Conservation (phyloP, 2,888 invertebrate species). For the Creontiades dilutus region DNA sequence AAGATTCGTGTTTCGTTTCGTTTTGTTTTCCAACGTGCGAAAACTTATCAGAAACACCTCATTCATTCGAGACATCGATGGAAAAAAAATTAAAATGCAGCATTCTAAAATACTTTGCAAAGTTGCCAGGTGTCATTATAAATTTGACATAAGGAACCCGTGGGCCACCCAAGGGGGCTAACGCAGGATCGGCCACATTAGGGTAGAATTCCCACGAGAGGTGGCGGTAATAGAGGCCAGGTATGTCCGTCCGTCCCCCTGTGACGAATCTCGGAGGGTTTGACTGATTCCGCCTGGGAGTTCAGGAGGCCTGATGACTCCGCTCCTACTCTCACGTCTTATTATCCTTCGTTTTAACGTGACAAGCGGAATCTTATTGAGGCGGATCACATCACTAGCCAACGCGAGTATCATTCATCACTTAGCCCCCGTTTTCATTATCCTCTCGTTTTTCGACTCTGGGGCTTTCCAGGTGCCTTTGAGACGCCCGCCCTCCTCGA, state of each 20-base stretch:
- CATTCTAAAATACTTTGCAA: not conserved
- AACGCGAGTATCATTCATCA: conserved; percentile 21
- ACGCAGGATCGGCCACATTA: not conserved
- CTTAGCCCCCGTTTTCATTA: conserved; percentile 6
- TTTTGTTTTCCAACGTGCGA: too few species aligned
- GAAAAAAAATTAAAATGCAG: too few species aligned
- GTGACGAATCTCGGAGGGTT: conserved; percentile 29
- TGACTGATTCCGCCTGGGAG: not conserved
- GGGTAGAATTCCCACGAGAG: conserved; percentile 27
- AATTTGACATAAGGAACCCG: conserved; percentile 8
- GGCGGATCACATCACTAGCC: conserved; percentile 20
- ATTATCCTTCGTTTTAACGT: conserved; percentile 2
- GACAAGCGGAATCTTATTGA: conserved; percentile 39
- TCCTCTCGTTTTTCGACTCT: conserved; percentile 24
- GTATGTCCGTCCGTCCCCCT: conserved; percentile 23
- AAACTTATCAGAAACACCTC: too few species aligned
- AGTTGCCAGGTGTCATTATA: not conserved
- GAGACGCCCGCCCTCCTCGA: not conserved
- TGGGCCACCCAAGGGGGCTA: conserved; percentile 3
- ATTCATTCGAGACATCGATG: too few species aligned
- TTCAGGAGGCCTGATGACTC: not conserved
- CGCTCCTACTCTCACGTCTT: not conserved
- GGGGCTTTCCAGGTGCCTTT: not conserved
- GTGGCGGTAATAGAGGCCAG: conserved; percentile 8
- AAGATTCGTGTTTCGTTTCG: too few species aligned